Evolutionary conservation across 2,797 vertebrate species (phyloP).

Genomic region (Squalus acanthias): DNA sequence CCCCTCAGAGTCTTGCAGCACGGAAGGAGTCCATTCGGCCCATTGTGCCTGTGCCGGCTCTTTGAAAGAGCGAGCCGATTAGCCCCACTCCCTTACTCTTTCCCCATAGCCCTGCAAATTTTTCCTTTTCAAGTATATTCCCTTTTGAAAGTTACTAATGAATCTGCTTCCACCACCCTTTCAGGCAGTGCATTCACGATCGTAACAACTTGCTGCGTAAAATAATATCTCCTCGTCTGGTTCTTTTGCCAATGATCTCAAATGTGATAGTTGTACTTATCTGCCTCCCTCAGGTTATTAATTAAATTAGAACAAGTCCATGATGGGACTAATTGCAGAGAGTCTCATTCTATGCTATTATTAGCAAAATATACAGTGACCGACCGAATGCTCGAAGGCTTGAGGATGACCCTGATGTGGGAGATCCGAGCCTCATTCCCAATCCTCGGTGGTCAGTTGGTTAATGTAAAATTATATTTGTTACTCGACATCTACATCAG

Average conservation of each 20-base stretch:
- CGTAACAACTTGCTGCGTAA: background rate
- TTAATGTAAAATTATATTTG: too few species aligned
- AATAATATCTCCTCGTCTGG: background rate
- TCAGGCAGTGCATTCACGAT: background rate
- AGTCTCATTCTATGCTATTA: background rate
- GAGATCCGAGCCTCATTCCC: background rate
- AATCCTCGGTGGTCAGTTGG: background rate
- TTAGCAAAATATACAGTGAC: background rate
- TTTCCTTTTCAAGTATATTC: background rate
- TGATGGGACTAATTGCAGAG: background rate
- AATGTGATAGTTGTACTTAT: background rate
- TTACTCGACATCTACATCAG: too few species aligned
- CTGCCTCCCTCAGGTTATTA: background rate
- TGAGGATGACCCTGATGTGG: background rate
- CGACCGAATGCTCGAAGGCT: background rate
- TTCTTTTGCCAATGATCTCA: background rate
- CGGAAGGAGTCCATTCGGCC: background rate
- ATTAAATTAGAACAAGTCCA: conserved; percentile 5
- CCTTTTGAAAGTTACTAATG: background rate
- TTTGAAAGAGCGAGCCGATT: background rate
- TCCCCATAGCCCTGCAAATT: background rate
- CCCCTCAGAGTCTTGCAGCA: background rate
- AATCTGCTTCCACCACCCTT: background rate
- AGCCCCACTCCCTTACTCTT: background rate
- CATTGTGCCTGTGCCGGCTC: background rate